A percentile compares a stretch with the other conserved stretches of the same genome.
These are phyloP conservation scores for Pundamilia nyererei DNA, from an alignment of 2,113 vertebrate species.

Conservation along the genomic window DNA sequence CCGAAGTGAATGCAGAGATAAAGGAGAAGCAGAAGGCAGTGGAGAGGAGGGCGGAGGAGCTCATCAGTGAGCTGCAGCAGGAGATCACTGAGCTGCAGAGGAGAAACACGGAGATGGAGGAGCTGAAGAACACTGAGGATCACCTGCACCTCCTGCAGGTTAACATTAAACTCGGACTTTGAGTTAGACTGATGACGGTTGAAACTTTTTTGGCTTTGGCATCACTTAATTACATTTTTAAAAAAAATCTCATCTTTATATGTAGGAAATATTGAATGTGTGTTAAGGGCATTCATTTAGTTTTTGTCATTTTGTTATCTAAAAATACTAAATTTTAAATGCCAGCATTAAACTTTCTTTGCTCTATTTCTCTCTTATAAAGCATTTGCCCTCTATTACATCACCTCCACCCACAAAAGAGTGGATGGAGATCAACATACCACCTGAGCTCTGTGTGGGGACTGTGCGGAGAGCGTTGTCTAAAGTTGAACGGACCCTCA, in stretches of 20 bases:
- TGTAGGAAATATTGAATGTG: background rate
- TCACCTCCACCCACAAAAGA: slow-evolving; percentile 21
- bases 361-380: background rate
- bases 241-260: background rate
- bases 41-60: slow-evolving; percentile 20
- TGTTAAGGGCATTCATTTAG: background rate
- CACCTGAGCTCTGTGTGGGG: slow-evolving; percentile 44
- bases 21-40: slow-evolving; percentile 34
- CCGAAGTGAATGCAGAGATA: slow-evolving; percentile 1
- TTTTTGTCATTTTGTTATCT: background rate
- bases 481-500: background rate
- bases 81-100: slow-evolving; percentile 49
- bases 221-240: background rate
- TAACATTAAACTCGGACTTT: background rate
- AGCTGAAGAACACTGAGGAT: slow-evolving; percentile 43
- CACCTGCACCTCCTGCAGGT: slow-evolving; percentile 66
- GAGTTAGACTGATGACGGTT: background rate
- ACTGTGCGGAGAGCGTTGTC: slow-evolving; percentile 29
- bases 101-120: slow-evolving; percentile 31
- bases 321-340: background rate
- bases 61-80: slow-evolving; percentile 35
- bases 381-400: slow-evolving; percentile 7
- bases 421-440: slow-evolving; percentile 43
- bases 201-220: background rate
- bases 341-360: background rate